These are phyloP conservation scores for Linyphia triangularis DNA, from an alignment of 2,888 invertebrate species.

Conservation along the genomic window DNA sequence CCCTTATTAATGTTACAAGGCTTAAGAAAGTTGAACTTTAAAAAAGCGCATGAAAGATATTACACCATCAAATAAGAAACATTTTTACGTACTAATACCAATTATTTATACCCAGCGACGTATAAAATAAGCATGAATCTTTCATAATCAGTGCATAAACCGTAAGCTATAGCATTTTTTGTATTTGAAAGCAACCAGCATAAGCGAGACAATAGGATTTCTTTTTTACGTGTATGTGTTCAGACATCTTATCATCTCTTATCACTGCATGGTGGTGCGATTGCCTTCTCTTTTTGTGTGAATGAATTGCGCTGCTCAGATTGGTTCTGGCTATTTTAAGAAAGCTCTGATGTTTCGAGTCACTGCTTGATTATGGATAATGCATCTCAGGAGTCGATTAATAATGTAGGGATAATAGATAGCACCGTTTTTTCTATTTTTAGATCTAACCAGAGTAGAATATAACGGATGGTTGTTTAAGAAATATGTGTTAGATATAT, in stretches of 20 bases:
- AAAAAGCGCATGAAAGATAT: background rate
- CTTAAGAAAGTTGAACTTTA: too few species aligned
- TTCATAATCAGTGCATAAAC: background rate
- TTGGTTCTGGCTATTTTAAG: conserved; percentile 11
- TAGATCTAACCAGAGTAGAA: background rate
- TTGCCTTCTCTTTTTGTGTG: background rate
- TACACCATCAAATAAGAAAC: too few species aligned
- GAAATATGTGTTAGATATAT: background rate
- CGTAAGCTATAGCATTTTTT: background rate
- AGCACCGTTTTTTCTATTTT: conserved; percentile 10
- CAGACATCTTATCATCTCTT: background rate
- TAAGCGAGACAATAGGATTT: background rate
- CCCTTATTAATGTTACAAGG: too few species aligned
- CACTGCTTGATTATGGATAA: background rate
- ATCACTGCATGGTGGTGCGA: background rate
- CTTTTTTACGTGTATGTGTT: background rate
- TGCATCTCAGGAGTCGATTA: background rate
- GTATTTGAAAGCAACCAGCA: background rate
- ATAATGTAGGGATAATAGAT: background rate
- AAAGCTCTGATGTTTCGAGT: background rate
- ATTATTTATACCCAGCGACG: background rate
- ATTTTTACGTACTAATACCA: background rate
- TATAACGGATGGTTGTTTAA: background rate
- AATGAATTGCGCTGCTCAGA: conserved; percentile 5
- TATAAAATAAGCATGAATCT: background rate